phyloP scores from a whole-genome alignment of 2,797 vertebrate species.

The Botia kubotai region DNA sequence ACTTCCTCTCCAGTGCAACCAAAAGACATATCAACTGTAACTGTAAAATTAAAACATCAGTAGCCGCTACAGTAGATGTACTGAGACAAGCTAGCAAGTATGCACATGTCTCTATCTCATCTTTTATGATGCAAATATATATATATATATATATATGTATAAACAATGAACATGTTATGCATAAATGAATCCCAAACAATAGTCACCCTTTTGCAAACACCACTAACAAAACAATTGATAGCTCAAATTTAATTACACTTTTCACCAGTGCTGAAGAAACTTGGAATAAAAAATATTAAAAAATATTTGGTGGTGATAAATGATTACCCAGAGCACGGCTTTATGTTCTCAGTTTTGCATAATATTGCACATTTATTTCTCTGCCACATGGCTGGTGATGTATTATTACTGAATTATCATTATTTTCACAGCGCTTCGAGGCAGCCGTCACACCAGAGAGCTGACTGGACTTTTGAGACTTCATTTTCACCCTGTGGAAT shows the following conservation, averaged over 20 bases:
- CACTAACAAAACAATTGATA: not conserved
- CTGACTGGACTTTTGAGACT: conserved; percentile 3
- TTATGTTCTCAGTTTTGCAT: not conserved
- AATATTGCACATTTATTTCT: not conserved
- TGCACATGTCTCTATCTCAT: not conserved
- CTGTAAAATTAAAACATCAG: conserved; percentile 3
- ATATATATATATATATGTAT: not conserved
- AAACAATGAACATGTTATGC: no score
- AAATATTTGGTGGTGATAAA: not conserved
- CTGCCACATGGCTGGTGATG: not conserved
- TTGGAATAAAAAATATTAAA: no score
- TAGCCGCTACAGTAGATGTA: not conserved
- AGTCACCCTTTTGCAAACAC: not conserved
- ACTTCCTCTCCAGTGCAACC: not conserved
- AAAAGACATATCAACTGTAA: not conserved
- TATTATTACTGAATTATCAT: not conserved
- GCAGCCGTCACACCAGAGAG: not conserved
- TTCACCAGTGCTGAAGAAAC: no score
- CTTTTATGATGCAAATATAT: not conserved
- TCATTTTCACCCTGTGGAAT: conserved; percentile 25
- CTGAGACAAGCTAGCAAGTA: not conserved
- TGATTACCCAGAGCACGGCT: not conserved
- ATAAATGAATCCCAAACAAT: not conserved
- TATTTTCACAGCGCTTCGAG: not conserved
- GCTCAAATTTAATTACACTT: no score